Base-by-base conservation (phyloP, 2,113 vertebrate species). In the Emydocephalus ijimae region DNA sequence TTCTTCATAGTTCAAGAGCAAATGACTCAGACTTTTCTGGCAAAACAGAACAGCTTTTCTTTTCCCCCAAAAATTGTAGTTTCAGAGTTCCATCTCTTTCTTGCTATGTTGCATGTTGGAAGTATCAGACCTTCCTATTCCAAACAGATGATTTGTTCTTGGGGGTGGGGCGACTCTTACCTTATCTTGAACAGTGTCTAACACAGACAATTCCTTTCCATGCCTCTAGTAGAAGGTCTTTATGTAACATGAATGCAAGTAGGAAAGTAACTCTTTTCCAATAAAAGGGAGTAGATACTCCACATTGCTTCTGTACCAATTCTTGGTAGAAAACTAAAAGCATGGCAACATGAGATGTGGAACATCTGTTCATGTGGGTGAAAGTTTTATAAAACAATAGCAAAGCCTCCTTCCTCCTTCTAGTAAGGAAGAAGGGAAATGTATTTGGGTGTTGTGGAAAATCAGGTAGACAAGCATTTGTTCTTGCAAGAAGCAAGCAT, bases 361-460 rank as follows among this genome's bases (percentile, higher is more conserved):
- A 20, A 34, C 94, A 95, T 94, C 94, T 89, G 95, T 89, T 95
- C 94, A 90, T 3, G 8, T 24, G 26, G 69, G 86, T 12, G 12
- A 52, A 92, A 93, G 93, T 94, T 93, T 94, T 93, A 69, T 74
- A 85, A 90, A 74, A 69, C n/a, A n/a, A 81, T 56, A 90, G 59
- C 69, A 5, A 14, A 18, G 48, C 81, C 11, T 93, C 87, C 21
- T 59, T 59, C 21, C 56, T 59, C 56, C 5, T 93, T 45, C 54
- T 1, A 0, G 1, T 39, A 89, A 91, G 64, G 85, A 69, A 23
- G 43, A 93, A 85, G 9, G 26, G 21, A 23, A 85, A 64, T 74
- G 18, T 85, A 39, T 34, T 23, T 69, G 20, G 9, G 48, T 54
- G 21, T 43, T 74, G 34, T 89, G 50, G n/a, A 90, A 59, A 86